A percentile compares a stretch with the other conserved stretches of the same genome.
phyloP scores from a whole-genome alignment of 2,113 vertebrate genomes.

The Podarcis cretensis region DNA sequence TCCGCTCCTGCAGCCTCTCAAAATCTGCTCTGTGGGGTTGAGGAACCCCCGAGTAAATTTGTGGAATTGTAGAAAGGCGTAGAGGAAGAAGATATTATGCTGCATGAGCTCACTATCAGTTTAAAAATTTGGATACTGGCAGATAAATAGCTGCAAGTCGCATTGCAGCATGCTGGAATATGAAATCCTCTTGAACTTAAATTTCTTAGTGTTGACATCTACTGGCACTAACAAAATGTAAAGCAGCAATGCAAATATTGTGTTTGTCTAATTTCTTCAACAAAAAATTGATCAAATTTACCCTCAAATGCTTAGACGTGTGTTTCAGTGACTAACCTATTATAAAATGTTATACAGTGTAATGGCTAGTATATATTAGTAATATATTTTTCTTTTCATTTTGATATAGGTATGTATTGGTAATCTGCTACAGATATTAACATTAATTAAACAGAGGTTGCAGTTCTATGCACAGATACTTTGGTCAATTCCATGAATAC shows the following conservation, averaged over 20 bases:
- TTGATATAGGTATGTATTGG: not conserved
- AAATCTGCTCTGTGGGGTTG: no score
- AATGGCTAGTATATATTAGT: not conserved
- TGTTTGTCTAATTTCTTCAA: slow-evolving; percentile 4
- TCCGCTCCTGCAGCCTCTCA: no score
- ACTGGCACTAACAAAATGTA: slow-evolving; percentile 47
- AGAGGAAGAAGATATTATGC: no score
- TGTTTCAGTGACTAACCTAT: not conserved
- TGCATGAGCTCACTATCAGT: not conserved
- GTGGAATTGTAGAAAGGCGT: no score
- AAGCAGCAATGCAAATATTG: not conserved
- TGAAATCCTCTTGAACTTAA: not conserved
- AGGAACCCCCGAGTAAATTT: no score
- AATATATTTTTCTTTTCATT: not conserved
- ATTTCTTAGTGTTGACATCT: slow-evolving; percentile 68
- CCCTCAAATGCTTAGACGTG: not conserved
- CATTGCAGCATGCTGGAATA: not conserved
- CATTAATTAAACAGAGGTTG: not conserved
- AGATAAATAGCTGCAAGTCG: not conserved
- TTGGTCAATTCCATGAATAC: not conserved
- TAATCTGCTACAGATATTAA: not conserved
- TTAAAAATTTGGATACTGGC: not conserved
- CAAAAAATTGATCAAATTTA: not conserved
- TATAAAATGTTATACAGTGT: not conserved
- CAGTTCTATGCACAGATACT: not conserved